Conservation (phyloP, 2,113 vertebrate species). For the Mus pahari region DNA sequence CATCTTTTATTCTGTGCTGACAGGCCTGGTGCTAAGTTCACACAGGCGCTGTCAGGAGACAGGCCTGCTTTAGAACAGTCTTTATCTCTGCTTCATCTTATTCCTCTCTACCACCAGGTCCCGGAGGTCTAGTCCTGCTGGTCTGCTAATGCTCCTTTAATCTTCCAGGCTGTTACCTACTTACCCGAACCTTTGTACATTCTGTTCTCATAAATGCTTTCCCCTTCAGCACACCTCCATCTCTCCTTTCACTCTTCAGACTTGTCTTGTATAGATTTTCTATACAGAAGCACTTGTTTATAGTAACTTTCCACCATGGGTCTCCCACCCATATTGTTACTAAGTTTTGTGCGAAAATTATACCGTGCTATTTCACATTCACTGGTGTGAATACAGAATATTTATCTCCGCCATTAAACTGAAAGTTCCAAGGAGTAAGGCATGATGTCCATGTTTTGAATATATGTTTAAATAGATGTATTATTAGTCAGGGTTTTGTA, state of each 20-base stretch:
- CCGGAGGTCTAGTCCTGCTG: rapidly evolving
- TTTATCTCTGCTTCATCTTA: background rate
- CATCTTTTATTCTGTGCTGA: background rate
- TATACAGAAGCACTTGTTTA: background rate
- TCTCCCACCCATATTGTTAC: background rate
- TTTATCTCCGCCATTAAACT: background rate
- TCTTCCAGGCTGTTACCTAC: background rate
- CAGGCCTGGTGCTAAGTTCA: background rate
- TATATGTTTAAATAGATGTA: background rate
- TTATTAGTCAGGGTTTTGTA: background rate
- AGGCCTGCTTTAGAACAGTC: background rate
- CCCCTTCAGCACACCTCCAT: background rate
- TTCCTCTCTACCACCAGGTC: background rate
- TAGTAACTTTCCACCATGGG: background rate
- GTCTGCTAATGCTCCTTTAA: background rate
- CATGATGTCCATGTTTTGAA: background rate
- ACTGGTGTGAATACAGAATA: background rate
- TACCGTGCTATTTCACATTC: background rate
- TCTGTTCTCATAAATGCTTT: background rate
- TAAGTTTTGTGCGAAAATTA: background rate
- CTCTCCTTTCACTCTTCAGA: background rate
- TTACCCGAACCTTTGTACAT: background rate
- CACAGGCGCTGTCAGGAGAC: background rate
- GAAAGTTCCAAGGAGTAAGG: background rate
- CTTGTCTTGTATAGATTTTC: background rate